These are phyloP conservation scores for Elephas maximus DNA, from an alignment of 2,113 vertebrate genomes.

Conservation along the genomic window DNA sequence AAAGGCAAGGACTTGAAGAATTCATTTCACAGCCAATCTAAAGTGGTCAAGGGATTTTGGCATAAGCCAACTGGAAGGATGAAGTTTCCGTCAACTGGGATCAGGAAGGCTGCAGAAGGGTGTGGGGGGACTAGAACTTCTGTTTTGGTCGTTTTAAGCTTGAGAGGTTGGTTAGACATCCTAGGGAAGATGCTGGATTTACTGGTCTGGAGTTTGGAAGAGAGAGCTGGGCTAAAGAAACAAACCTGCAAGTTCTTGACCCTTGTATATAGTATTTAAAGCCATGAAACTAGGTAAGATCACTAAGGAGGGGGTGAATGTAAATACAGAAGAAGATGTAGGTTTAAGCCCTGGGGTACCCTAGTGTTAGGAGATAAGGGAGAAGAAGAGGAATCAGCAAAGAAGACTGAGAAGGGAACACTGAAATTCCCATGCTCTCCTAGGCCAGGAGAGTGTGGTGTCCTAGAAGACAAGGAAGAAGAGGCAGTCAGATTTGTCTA, in stretches of 20 bases:
- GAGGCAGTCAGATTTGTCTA: not conserved
- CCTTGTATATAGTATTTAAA: not conserved
- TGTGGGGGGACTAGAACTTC: not conserved
- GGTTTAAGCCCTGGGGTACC: not conserved
- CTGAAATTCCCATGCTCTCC: not conserved
- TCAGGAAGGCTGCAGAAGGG: not conserved
- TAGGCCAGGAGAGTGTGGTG: not conserved
- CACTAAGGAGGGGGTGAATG: not conserved
- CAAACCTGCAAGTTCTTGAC: not conserved
- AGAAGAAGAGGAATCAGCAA: not conserved
- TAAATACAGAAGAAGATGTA: not conserved
- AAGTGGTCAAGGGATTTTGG: not conserved
- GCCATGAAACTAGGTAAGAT: not conserved
- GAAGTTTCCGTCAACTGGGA: not conserved
- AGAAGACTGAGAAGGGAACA: not conserved
- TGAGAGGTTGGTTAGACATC: not conserved
- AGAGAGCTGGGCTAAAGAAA: not conserved
- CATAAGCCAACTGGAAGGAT: not conserved
- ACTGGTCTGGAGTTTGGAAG: not conserved
- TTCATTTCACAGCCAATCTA: not conserved
- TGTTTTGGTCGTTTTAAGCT: not conserved
- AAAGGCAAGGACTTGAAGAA: not conserved
- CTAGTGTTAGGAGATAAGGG: not conserved
- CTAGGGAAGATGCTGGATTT: not conserved
- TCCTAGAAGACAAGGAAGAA: not conserved